A percentile compares a stretch with the other conserved stretches of the same genome.
phyloP scores from a whole-genome alignment of 1,140 invertebrate species.

The Gonatopus flavifemur region DNA sequence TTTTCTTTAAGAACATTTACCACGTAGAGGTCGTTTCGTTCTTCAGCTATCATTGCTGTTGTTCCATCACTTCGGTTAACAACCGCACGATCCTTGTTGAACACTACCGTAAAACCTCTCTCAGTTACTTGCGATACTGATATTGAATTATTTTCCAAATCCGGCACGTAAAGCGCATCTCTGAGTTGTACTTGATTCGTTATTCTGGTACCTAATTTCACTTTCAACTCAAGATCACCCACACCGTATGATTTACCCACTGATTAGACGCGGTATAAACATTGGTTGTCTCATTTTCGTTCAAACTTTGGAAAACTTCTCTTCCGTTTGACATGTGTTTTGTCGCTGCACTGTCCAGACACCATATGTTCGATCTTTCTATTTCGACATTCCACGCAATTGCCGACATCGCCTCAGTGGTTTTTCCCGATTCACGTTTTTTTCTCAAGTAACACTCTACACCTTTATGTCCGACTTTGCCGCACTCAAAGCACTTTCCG shows the following conservation, averaged over 20 bases:
- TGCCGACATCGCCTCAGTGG: slow-evolving; percentile 8
- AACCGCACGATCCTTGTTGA: neutral
- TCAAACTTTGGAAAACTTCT: slow-evolving; percentile 9
- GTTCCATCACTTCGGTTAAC: slow-evolving; percentile 1
- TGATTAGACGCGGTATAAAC: slow-evolving; percentile 19
- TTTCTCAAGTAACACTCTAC: too few relatives aligned
- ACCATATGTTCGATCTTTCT: slow-evolving; percentile 11
- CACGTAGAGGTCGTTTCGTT: slow-evolving; percentile 13
- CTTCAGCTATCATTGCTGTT: neutral
- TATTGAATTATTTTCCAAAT: slow-evolving; percentile 12
- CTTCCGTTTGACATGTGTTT: slow-evolving; percentile 24
- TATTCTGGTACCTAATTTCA: neutral
- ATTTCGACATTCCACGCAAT: slow-evolving; percentile 17
- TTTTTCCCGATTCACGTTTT: too few relatives aligned
- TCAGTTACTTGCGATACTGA: slow-evolving; percentile 12
- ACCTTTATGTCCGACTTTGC: too few relatives aligned
- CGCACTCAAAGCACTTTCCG: too few relatives aligned
- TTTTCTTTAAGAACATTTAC: slow-evolving; percentile 28
- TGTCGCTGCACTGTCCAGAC: slow-evolving; percentile 28
- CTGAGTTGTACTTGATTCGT: slow-evolving; percentile 17
- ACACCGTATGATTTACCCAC: slow-evolving; percentile 12
- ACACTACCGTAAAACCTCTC: slow-evolving; percentile 9
- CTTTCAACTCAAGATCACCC: slow-evolving; percentile 15
- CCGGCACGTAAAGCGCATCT: slow-evolving; percentile 11
- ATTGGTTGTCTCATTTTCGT: slow-evolving; percentile 1